Conservation (phyloP, 2,888 invertebrate genomes). For the Raillietiella orientalis region DNA sequence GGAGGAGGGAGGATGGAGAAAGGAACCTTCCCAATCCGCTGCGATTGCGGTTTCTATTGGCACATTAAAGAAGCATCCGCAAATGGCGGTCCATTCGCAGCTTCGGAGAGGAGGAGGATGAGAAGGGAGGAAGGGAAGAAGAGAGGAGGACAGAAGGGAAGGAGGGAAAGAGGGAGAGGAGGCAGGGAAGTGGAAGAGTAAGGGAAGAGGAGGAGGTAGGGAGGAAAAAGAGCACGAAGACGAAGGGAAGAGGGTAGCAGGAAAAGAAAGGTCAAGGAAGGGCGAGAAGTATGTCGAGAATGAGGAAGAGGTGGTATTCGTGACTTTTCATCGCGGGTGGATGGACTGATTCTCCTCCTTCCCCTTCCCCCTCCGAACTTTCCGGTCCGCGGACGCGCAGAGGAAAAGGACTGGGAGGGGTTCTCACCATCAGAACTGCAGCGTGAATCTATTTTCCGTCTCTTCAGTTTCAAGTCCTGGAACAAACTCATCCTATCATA, state of each 20-base stretch:
- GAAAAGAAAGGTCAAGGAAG: neutral
- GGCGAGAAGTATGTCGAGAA: too few species aligned
- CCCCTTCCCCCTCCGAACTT: neutral
- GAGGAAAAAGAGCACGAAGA: neutral
- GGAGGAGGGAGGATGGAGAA: too few species aligned
- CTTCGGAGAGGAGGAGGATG: neutral
- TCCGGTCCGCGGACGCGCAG: neutral
- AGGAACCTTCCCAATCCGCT: too few species aligned
- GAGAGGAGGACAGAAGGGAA: neutral
- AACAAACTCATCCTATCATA: constrained; percentile 88
- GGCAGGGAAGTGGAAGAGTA: neutral
- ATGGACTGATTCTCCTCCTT: neutral
- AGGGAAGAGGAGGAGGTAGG: too few species aligned
- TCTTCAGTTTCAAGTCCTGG: constrained; percentile 91
- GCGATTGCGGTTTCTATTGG: too few species aligned
- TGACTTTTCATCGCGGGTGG: neutral
- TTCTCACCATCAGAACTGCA: constrained; percentile 78
- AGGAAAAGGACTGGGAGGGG: too few species aligned
- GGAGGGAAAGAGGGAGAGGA: neutral
- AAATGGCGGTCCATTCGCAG: neutral
- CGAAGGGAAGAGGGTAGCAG: neutral
- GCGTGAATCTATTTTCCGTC: constrained; percentile 86
- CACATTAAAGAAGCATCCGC: neutral
- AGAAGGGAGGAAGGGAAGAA: neutral
- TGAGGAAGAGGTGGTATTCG: too few species aligned